These are phyloP conservation scores for Eucidaris tribuloides DNA, from an alignment of 35 echinoderm and acorn worm genomes.

Conservation along the genomic window DNA sequence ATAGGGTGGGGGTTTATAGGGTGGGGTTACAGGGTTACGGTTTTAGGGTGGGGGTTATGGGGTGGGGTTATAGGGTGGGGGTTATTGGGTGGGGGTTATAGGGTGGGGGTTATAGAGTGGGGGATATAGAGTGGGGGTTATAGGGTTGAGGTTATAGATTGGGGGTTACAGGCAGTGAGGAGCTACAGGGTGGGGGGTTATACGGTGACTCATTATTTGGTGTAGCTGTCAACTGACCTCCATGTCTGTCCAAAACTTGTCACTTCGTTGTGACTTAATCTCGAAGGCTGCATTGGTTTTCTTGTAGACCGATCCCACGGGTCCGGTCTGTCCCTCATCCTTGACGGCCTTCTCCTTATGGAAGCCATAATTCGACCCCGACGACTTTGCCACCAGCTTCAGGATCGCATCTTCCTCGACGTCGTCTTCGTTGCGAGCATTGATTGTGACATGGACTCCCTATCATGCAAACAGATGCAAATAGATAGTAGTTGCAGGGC, in stretches of 20 bases:
- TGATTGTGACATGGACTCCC: slow-evolving; percentile 95
- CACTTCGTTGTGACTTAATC: slow-evolving; percentile 82
- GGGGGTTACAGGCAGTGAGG: too few relatives aligned
- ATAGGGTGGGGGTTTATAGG: too few relatives aligned
- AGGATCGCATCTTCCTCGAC: slow-evolving; percentile 74
- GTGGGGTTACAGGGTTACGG: too few relatives aligned
- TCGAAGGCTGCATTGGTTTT: slow-evolving; percentile 73
- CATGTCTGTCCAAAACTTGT: slow-evolving; percentile 80
- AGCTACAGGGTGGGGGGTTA: too few relatives aligned
- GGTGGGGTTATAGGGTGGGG: too few relatives aligned
- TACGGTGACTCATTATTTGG: too few relatives aligned
- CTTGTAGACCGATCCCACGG: slow-evolving; percentile 81
- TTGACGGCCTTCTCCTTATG: slow-evolving; percentile 83
- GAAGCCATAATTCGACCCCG: slow-evolving; percentile 98
- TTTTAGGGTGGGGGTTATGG: too few relatives aligned
- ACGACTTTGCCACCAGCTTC: slow-evolving; percentile 78
- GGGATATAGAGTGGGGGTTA: too few relatives aligned
- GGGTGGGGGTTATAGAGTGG: too few relatives aligned
- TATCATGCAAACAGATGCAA: background rate
- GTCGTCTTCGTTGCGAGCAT: slow-evolving; percentile 90
- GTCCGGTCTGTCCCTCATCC: slow-evolving; percentile 32
- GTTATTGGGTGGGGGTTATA: too few relatives aligned
- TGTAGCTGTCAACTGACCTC: too few relatives aligned
- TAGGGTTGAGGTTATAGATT: too few relatives aligned
- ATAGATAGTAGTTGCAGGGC: background rate